phyloP scores from a whole-genome alignment of 2,797 vertebrate genomes.

The Enteromius unitaeniatus region DNA sequence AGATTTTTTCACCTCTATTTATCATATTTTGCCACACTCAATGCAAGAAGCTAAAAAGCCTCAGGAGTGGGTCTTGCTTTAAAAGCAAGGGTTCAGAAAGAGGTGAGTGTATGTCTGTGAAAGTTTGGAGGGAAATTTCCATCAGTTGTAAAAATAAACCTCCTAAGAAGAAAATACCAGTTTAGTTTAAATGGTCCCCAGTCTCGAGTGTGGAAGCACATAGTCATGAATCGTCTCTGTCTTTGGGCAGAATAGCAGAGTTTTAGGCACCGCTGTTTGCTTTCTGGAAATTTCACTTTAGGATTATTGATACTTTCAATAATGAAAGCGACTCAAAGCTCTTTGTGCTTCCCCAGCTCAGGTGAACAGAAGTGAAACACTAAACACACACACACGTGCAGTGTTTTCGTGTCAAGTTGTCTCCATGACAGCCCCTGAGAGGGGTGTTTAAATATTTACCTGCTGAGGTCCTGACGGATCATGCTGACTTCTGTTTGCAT shows the following conservation, averaged over 20 bases:
- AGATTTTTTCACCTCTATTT: conserved; percentile 10
- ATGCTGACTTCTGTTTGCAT: conserved; percentile 49
- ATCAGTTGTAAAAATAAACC: neutral
- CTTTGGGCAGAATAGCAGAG: neutral
- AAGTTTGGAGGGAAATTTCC: neutral
- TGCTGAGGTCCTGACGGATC: conserved; percentile 41
- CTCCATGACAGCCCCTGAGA: conserved; percentile 46
- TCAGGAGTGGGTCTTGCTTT: conserved; percentile 1
- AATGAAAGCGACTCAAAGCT: conserved; percentile 38
- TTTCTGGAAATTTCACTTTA: conserved; percentile 33
- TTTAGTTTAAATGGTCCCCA: conserved; percentile 17
- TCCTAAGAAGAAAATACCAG: neutral
- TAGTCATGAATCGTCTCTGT: conserved; percentile 10
- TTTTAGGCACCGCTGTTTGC: neutral
- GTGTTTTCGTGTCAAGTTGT: conserved; percentile 49
- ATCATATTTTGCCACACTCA: conserved; percentile 13
- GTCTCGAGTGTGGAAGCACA: neutral
- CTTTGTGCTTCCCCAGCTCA: conserved; percentile 31
- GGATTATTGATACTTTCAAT: conserved; percentile 45
- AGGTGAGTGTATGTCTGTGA: neutral
- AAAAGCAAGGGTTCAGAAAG: conserved; percentile 5
- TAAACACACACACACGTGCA: conserved; percentile 33
- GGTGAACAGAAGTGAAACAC: conserved; percentile 49
- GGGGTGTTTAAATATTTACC: conserved; percentile 57
- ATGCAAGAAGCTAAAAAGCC: conserved; percentile 8